Percentiles rank a stretch among this genome's conserved stretches.
Conservation (phyloP, 2,888 invertebrate species). For the Leucoptera coffeella region DNA sequence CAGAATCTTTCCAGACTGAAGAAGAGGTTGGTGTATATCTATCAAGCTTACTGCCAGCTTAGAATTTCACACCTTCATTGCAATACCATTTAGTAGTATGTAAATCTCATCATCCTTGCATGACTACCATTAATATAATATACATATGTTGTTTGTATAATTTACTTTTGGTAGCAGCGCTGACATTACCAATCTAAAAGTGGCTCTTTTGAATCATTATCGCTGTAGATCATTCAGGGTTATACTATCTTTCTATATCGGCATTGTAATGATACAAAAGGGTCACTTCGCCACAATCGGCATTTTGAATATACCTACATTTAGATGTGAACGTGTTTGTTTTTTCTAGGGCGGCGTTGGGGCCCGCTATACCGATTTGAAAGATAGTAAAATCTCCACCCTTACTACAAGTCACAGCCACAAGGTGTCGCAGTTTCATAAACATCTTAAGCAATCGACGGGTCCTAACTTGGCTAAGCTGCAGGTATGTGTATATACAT, state of each 20-base stretch:
- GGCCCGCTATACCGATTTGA: slow-evolving; percentile 78
- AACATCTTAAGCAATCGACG: slow-evolving; percentile 80
- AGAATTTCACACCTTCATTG: too few relatives aligned
- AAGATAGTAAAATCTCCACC: slow-evolving; percentile 86
- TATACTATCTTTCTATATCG: slow-evolving; percentile 60
- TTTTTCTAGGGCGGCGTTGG: slow-evolving; percentile 59
- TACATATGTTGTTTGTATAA: too few relatives aligned
- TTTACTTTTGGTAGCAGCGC: too few relatives aligned
- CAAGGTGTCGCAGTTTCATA: slow-evolving; percentile 93
- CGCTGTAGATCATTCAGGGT: slow-evolving; percentile 26
- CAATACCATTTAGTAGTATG: not conserved
- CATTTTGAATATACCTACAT: too few relatives aligned
- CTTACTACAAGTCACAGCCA: slow-evolving; percentile 81
- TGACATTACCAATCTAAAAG: too few relatives aligned
- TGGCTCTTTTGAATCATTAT: slow-evolving; percentile 18
- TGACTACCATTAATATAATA: too few relatives aligned
- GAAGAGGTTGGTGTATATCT: slow-evolving; percentile 65
- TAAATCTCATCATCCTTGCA: too few relatives aligned
- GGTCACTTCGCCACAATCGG: too few relatives aligned
- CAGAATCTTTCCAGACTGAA: slow-evolving; percentile 61
- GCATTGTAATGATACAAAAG: too few relatives aligned
- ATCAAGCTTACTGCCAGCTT: too few relatives aligned
- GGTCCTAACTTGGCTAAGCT: slow-evolving; percentile 81
- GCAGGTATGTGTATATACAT: slow-evolving; percentile 60
- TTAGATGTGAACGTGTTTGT: too few relatives aligned